phyloP scores from a whole-genome alignment of 2,797 vertebrate genomes.

The Intellagama lesueurii region DNA sequence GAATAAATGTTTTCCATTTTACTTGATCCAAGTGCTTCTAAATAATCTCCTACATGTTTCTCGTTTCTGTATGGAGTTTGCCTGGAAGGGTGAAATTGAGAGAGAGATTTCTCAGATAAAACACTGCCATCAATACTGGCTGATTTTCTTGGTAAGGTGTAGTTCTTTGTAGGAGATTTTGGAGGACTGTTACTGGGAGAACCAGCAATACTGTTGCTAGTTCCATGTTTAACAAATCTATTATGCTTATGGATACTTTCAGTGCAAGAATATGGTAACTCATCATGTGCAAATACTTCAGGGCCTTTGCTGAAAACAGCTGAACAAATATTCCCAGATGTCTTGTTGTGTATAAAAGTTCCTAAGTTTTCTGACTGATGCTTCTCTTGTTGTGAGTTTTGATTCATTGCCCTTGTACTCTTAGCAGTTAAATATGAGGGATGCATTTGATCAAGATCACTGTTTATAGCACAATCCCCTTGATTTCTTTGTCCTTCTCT shows the following conservation, averaged over 20 bases:
- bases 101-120: constrained; percentile 50
- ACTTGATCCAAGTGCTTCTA: neutral
- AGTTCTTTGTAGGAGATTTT: constrained; percentile 62
- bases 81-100: constrained; percentile 56
- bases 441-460: constrained; percentile 23
- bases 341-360: constrained; percentile 26
- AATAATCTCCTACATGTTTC: neutral
- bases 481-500: constrained; percentile 57
- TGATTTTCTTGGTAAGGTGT: constrained; percentile 77
- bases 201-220: constrained; percentile 44
- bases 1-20: constrained; percentile 43
- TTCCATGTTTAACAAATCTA: constrained; percentile 14
- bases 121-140: constrained; percentile 59
- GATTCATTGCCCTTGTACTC: constrained; percentile 48
- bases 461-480: constrained; percentile 8
- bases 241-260: constrained; percentile 63
- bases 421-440: constrained; percentile 49
- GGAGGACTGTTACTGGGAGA: constrained; percentile 45
- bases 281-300: constrained; percentile 20
- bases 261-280: constrained; percentile 38
- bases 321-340: constrained; percentile 19
- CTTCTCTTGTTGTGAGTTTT: constrained; percentile 55
- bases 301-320: neutral
- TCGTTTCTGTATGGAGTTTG: constrained; percentile 53
- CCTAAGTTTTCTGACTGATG: constrained; percentile 6